These are phyloP conservation scores for Brachionus manjavacas DNA, from an alignment of 1,140 invertebrate species.

Conservation along the genomic window DNA sequence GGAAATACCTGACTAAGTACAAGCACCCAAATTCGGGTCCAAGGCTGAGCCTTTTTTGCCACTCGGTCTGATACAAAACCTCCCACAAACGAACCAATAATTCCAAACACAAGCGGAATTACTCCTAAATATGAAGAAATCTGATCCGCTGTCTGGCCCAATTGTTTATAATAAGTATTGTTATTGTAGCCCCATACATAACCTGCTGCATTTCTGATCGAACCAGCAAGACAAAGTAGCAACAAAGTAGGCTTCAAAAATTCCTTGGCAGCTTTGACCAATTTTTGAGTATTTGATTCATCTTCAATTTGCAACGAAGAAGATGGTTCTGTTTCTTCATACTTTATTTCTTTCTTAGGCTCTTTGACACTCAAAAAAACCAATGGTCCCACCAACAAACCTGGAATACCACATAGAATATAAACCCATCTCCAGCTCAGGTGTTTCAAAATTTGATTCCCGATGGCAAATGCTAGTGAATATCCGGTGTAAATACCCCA, in stretches of 20 bases:
- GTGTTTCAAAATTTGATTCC: slow-evolving; percentile 64
- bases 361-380: slow-evolving; percentile 73
- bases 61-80: slow-evolving; percentile 82
- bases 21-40: slow-evolving; percentile 74
- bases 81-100: slow-evolving; percentile 77
- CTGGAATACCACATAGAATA: slow-evolving; percentile 73
- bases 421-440: slow-evolving; percentile 76
- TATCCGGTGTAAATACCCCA: slow-evolving; percentile 93
- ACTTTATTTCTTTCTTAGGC: slow-evolving; percentile 56
- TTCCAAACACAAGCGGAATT: slow-evolving; percentile 67
- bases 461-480: slow-evolving; percentile 82
- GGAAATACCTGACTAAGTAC: slow-evolving; percentile 66
- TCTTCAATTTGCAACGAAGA: not conserved
- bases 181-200: slow-evolving; percentile 60
- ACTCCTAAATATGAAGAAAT: slow-evolving; percentile 56
- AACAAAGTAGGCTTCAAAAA: slow-evolving; percentile 72
- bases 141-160: slow-evolving; percentile 51
- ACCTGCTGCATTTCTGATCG: slow-evolving; percentile 72
- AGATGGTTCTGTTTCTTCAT: slow-evolving; percentile 14
- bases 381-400: slow-evolving; percentile 68
- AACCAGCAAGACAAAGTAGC: slow-evolving; percentile 75
- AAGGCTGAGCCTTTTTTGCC: slow-evolving; percentile 67
- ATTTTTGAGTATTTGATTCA: slow-evolving; percentile 27
- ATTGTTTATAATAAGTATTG: slow-evolving; percentile 55
- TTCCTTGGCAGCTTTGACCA: slow-evolving; percentile 54